Evolutionary conservation across 2,113 vertebrate genomes (phyloP), one percentile per base, ranked within the genome.

Genomic region (Terrapene triunguis): DNA sequence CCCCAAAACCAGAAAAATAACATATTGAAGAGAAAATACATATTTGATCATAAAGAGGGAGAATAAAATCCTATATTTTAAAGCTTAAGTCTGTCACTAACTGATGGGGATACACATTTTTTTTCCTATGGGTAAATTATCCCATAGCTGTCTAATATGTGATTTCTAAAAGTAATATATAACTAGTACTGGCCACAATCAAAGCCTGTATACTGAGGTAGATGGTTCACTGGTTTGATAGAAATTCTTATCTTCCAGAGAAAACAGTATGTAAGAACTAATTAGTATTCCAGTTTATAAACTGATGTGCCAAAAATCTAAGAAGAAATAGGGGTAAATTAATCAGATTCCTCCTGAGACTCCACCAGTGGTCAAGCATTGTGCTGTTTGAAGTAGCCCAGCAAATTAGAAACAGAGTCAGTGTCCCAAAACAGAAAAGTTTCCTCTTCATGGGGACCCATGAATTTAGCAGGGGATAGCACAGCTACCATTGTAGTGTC

Each of bases 271-370:
- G 4, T 82, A 76, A n/a, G 42, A 80, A 4, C 4, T 78, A 93
- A 55, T 93, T 90, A 93, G 10, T 82, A 87, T 92, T 90, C 51
- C 2, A 11, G n/a, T 84, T 90, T 94, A 93, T 84, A 38, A 90
- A 95, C 93, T 62, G 19, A 76, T 72, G 69, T 59, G n/a, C 12
- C 76, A 93, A 89, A 65, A 95, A 84, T 80, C 82, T 93, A 88
- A 86, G 76, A 85, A 4, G 84, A 54, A 22, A 54, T 76, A 95
- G 27, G 88, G 3, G 8, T 14, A 94, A 89, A 12, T 82, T 90
- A 91, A 83, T 89, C 8, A 84, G 50, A 93, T 13, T 87, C 19
- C 47, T 81, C 79, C 76, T 35, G 84, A 85, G 80, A 87, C 10
- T 90, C 89, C 74, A 65, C 57, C 78, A 95, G 48, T 48, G 89